A percentile compares a stretch with the other conserved stretches of the same genome.
Evolutionary conservation across 2,113 vertebrate genomes (phyloP).

Genomic region (Candoia aspera): DNA sequence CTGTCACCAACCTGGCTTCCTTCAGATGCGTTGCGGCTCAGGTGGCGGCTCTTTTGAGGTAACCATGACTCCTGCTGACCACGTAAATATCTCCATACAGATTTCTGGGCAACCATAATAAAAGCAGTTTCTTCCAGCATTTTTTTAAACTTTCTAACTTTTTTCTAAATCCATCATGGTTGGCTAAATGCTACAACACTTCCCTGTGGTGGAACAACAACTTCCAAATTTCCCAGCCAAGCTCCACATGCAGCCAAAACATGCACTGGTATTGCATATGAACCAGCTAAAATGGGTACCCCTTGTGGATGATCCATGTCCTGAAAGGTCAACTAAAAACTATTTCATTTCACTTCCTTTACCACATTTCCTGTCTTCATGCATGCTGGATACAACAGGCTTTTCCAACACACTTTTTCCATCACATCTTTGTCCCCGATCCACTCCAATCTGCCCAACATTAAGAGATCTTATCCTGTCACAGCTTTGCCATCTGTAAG

Average conservation of each 20-base stretch:
- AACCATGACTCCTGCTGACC: background rate
- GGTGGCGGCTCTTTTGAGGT: background rate
- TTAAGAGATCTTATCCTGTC: background rate
- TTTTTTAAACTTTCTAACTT: background rate
- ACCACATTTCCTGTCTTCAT: background rate
- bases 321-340: background rate
- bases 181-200: no score
- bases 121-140: background rate
- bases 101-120: background rate
- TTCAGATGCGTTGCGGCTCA: background rate
- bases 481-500: background rate
- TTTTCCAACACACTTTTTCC: background rate
- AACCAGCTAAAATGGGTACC: background rate
- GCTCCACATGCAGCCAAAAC: conserved; percentile 16
- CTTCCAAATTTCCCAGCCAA: background rate
- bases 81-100: background rate
- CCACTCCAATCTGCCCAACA: background rate
- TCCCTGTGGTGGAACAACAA: no score
- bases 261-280: background rate
- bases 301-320: background rate
- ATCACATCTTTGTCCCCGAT: background rate
- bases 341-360: background rate
- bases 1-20: background rate
- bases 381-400: background rate
- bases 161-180: background rate